Percentiles rank a stretch among this genome's conserved stretches.
phyloP scores from a whole-genome alignment of 2,113 vertebrate genomes.

The Odobenus rosmarus region DNA sequence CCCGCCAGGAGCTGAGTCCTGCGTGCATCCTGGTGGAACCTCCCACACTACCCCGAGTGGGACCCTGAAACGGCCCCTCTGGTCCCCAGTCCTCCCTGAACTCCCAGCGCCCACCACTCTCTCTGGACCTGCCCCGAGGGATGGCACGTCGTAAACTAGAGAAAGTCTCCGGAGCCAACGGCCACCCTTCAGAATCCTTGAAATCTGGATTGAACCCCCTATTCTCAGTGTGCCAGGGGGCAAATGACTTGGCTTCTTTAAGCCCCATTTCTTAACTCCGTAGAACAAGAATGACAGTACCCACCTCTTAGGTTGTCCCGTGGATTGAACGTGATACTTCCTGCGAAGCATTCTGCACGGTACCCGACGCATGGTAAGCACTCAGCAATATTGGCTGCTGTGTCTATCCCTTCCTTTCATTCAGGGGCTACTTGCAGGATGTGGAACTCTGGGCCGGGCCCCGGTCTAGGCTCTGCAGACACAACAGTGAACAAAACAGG shows the following conservation, averaged over 20 bases:
- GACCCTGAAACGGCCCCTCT: neutral
- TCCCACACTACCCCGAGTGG: neutral
- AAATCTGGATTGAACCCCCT: neutral
- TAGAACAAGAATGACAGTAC: neutral
- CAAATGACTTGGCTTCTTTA: neutral
- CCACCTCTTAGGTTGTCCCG: neutral
- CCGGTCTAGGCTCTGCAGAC: neutral
- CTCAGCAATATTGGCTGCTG: accelerated
- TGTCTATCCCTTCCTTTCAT: neutral
- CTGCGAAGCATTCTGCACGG: accelerated
- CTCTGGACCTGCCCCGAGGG: neutral
- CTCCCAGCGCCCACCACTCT: no score
- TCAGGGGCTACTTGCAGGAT: neutral
- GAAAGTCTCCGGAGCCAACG: neutral
- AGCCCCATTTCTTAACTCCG: neutral
- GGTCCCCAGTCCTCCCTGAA: no score
- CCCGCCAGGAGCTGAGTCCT: neutral
- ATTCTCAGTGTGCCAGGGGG: neutral
- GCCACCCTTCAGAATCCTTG: neutral
- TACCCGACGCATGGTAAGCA: accelerated
- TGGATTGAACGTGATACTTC: neutral
- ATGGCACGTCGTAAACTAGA: neutral
- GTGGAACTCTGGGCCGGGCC: neutral
- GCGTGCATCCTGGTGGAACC: accelerated
- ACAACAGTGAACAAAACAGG: neutral